A percentile compares a stretch with the other conserved stretches of the same genome.
Evolutionary conservation across 2,888 invertebrate species (phyloP).

Genomic region (Hirtodrosophila cameraria): DNA sequence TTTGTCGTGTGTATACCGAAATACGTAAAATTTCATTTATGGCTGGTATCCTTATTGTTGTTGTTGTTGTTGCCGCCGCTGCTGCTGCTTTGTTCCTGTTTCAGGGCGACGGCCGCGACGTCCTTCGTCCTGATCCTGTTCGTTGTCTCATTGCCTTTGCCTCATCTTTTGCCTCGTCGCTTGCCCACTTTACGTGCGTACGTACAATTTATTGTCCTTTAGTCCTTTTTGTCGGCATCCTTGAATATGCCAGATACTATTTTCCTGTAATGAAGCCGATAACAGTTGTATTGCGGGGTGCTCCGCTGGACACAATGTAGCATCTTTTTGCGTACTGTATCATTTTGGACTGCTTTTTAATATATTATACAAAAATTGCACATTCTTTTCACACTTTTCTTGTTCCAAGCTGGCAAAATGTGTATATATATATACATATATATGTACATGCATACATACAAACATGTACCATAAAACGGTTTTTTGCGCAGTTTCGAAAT

Average conservation of each 20-base stretch:
- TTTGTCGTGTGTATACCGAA: slow-evolving; percentile 79
- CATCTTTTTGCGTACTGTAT: slow-evolving; percentile 28
- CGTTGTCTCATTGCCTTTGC: slow-evolving; percentile 28
- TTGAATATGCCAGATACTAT: slow-evolving; percentile 26
- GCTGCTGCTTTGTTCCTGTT: slow-evolving; percentile 66
- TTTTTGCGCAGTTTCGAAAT: slow-evolving; percentile 77
- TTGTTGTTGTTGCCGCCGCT: slow-evolving; percentile 23
- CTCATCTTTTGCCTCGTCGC: slow-evolving; percentile 19
- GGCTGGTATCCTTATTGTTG: slow-evolving; percentile 61
- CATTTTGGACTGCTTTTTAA: slow-evolving; percentile 8
- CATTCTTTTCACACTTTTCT: slow-evolving; percentile 39
- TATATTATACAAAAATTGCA: slow-evolving; percentile 24
- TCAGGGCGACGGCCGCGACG: slow-evolving; percentile 71
- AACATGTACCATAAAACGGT: slow-evolving; percentile 26
- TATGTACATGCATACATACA: slow-evolving; percentile 1
- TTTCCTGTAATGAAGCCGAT: slow-evolving; percentile 10
- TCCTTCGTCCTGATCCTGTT: slow-evolving; percentile 24
- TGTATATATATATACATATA: slow-evolving; percentile 4
- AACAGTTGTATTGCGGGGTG: slow-evolving; percentile 33
- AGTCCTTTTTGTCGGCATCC: slow-evolving; percentile 19
- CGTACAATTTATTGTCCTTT: too few species aligned
- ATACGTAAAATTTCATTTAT: slow-evolving; percentile 76
- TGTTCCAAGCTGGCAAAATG: slow-evolving; percentile 14
- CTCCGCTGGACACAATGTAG: slow-evolving; percentile 36
- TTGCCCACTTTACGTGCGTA: slow-evolving; percentile 30